Evolutionary conservation across 2,113 vertebrate genomes (phyloP), one percentile per base, ranked within the genome.

Genomic region (Triplophysa rosa): DNA sequence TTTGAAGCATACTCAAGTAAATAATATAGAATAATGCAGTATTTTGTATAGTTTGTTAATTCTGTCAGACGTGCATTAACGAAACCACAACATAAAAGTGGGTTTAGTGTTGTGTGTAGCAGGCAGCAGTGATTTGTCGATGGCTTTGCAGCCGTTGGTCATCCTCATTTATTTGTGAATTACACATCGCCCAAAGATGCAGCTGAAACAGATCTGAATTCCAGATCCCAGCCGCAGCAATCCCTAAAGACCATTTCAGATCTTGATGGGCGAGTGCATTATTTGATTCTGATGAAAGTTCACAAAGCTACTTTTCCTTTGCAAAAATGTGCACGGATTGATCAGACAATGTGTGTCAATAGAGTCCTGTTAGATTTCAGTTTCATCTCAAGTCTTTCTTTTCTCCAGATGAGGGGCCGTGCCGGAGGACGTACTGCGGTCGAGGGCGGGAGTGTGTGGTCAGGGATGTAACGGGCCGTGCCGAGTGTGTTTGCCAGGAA

Each of bases 401-500:
- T 0, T 62, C 14, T 75, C 87, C 88, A 1, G 87, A 90, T 0
- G 87, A 89, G 0, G 88, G 82, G 0, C 89, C 91, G 0, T 99
- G 97, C 4, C 80, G 90, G 86, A 91, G 90, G 89, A 94, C 91
- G 23, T 89, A 87, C 83, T 99, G 97, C 1, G 90, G 91, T 54
- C 92, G 93, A 0, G 95, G 96, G 3, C 94, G 95, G 40, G 89
- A 86, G 75, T 99, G 97, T 7, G 86, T 92, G 19, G 63, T 95
- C 63, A 92, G 90, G 89, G 84, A 85, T 26, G 89, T 87, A 63
- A 96, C 91, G 0, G 90, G 91, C 0, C 90, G 91, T 13, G 94
- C 94, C 0, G 93, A 93, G 73, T 99, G 97, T 58, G 88, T 89
- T 0, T 99, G 97, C 19, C 85, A 96, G 67, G 90, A 95, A 67